These are phyloP conservation scores for Nemotelus pantherinus DNA, from an alignment of 2,888 invertebrate genomes.

Conservation along the genomic window DNA sequence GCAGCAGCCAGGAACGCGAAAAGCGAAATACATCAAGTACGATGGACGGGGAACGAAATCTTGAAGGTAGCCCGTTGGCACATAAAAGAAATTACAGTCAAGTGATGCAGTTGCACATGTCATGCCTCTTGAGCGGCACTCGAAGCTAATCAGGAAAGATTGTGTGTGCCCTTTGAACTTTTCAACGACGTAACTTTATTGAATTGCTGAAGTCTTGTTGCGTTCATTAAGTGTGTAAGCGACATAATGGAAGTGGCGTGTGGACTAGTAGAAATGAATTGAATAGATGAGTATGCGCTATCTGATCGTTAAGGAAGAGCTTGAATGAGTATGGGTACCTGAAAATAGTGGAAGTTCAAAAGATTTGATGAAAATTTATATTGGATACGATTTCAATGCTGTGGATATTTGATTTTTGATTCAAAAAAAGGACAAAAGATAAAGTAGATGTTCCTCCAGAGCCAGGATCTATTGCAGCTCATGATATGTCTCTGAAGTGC, in stretches of 20 bases:
- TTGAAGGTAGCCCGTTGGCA: conserved; percentile 33
- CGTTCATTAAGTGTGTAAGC: conserved; percentile 21
- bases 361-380: too few relatives aligned
- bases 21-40: background rate
- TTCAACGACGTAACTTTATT: conserved; percentile 31
- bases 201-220: conserved; percentile 27
- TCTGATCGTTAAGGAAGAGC: too few relatives aligned
- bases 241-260: conserved; percentile 1
- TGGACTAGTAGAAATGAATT: background rate
- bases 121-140: conserved; percentile 32
- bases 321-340: too few relatives aligned
- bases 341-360: too few relatives aligned
- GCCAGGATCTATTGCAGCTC: too few relatives aligned
- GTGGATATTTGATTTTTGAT: too few relatives aligned
- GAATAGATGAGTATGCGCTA: too few relatives aligned
- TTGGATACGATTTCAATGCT: too few relatives aligned
- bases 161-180: conserved; percentile 30
- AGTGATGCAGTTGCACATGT: conserved; percentile 40
- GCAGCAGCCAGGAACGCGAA: background rate
- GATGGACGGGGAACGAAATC: background rate
- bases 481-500: too few relatives aligned
- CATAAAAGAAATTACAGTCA: conserved; percentile 34
- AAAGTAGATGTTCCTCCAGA: too few relatives aligned
- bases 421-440: too few relatives aligned
- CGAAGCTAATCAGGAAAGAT: conserved; percentile 37